phyloP scores from a whole-genome alignment of 2,888 invertebrate genomes.

The Synanthedon myopaeformis region DNA sequence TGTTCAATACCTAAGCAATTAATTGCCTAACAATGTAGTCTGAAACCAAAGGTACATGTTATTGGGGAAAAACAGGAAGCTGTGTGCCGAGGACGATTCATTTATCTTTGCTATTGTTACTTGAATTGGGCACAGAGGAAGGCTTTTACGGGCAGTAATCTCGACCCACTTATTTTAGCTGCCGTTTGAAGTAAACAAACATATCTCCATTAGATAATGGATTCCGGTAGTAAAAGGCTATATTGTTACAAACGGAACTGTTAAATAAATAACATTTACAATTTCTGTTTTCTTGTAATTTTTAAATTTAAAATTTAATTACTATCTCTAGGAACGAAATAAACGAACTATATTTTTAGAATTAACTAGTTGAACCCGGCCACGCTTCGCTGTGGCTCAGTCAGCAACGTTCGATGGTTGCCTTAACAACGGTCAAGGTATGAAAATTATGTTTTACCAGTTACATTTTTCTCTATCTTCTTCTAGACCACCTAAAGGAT shows the following conservation, averaged over 20 bases:
- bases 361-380: no score
- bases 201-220: constrained; percentile 11
- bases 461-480: no score
- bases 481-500: no score
- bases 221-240: constrained; percentile 7
- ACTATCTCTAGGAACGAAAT: no score
- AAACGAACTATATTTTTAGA: no score
- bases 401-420: no score
- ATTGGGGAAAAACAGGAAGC: constrained; percentile 22
- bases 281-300: no score
- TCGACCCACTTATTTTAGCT: constrained; percentile 21
- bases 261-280: no score
- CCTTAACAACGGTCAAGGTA: no score
- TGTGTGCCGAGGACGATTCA: constrained; percentile 18
- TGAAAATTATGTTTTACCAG: no score
- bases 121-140: constrained; percentile 21
- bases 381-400: no score
- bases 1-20: not conserved
- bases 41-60: constrained; percentile 17
- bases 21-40: constrained; percentile 4
- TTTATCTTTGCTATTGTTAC: constrained; percentile 37
- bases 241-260: not conserved
- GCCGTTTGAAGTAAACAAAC: constrained; percentile 14
- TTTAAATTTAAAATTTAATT: no score
- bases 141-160: constrained; percentile 22